Percentiles rank a stretch among this genome's conserved stretches.
These are phyloP conservation scores for Pyrochroa serraticornis DNA, from an alignment of 2,888 invertebrate genomes.

Conservation along the genomic window DNA sequence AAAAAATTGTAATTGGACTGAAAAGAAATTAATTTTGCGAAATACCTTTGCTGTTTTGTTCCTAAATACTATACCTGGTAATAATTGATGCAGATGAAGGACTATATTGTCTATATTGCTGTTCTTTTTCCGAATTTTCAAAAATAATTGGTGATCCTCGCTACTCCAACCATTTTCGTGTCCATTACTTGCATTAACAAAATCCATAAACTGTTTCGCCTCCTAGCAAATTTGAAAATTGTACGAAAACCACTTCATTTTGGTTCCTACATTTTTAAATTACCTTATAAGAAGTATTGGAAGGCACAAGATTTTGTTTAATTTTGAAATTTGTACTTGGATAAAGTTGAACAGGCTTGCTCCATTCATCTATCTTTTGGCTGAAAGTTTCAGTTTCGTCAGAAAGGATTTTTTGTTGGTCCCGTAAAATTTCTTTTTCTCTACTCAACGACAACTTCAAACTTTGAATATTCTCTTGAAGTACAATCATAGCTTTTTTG, in stretches of 20 bases:
- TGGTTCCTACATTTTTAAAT: not conserved
- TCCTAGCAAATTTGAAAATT: constrained; percentile 54
- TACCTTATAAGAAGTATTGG: not conserved
- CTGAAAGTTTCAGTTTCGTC: constrained; percentile 46
- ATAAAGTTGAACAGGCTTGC: constrained; percentile 39
- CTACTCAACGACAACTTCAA: constrained; percentile 37
- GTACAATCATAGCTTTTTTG: constrained; percentile 46
- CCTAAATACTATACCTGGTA: constrained; percentile 51
- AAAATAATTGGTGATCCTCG: constrained; percentile 64
- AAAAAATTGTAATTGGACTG: not conserved
- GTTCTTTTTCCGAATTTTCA: constrained; percentile 52
- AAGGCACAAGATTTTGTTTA: not conserved
- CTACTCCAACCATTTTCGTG: constrained; percentile 65
- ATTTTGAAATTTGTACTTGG: not conserved
- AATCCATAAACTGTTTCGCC: constrained; percentile 63
- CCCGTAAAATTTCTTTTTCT: constrained; percentile 37
- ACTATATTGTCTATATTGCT: constrained; percentile 43
- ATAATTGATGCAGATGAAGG: constrained; percentile 41
- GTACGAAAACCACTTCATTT: not conserved
- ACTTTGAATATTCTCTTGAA: constrained; percentile 47
- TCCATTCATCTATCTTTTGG: constrained; percentile 46
- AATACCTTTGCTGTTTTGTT: too few relatives aligned
- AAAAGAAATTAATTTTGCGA: too few relatives aligned
- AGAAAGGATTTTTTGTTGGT: constrained; percentile 40
- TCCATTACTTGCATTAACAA: constrained; percentile 59